Base-by-base conservation (phyloP, 2,113 vertebrate species). In the Bostrychus sinensis region DNA sequence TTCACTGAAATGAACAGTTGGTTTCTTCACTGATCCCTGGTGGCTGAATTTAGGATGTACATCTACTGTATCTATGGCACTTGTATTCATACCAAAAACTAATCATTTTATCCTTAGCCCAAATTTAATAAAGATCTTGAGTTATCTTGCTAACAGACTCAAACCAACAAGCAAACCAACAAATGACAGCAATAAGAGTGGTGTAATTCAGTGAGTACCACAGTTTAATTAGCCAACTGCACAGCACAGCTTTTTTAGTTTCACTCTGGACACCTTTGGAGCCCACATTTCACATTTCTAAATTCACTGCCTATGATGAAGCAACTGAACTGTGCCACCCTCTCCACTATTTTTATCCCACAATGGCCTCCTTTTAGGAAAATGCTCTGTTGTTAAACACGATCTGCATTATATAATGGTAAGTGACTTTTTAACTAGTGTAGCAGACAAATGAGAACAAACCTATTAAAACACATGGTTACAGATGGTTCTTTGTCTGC, bases 281-380 rank as follows among this genome's bases (percentile, higher is more conserved):
- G 32, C 54, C 42, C 69, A 56, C 56, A 59, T 65, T 39, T 55
- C 9, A 17, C 66, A 36, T 61, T 78, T 74, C 75, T 42, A 19
- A 39, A 26, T 56, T 74, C 38, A 46, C 26, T 66, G 80, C 78
- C 72, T 45, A 61, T 65, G 81, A 80, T 48, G 48, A 70, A 56
- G 70, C 75, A 67, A 50, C 50, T 54, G 65, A 85, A 79, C 70
- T 68, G 58, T 72, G 62, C 56, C 78, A 74, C 60, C 65, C 28
- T 17, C 10, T 0, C 34, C 66, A 67, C 71, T 84, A 86, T 86
- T 82, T 80, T 80, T 72, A 82, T 68, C 72, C 14, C 42, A 46
- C 39, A 55, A 51, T 69, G 81, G n/a, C 79, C 82, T 60, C 56
- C 17, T 85, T 86, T 81, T 51, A 59, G 36, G 42, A 62, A 23